Evolutionary conservation across 1,140 invertebrate species (phyloP), one percentile per base, ranked within the genome.

Genomic region (Drosophila nikananu): DNA sequence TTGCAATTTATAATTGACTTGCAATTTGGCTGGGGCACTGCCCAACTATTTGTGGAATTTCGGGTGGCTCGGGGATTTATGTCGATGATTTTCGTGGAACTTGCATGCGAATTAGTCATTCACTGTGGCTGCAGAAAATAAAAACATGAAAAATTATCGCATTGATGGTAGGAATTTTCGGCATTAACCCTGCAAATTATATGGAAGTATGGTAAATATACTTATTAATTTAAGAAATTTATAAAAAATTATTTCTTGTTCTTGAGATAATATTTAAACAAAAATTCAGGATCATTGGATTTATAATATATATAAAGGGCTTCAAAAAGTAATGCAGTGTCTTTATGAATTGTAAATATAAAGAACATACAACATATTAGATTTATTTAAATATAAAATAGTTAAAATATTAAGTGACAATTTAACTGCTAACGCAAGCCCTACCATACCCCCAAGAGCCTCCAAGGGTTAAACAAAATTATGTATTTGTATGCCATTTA

Each of bases 1-100:
- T 72, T 89, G 86, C 86, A 89, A 89, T 89, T 89, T 90, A 90
- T 89, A 89, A 89, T 89, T 89, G 87, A 89, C 86, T 90, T 89
- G 86, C 86, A 89, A 90, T 89, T 89, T 89, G 86, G 78, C 78
- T 79, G 80, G 86, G 87, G 86, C 81, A 73, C 41, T 39, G 37
- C 41, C 57, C 35, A 70, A 86, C 86, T 91, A 86, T 90, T 80
- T 77, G 59, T 61, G 83, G 86, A 74, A 75, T 82, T 80, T 42
- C 19, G 23, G 30, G 67, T 42, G 21, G 60, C 41, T 35, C 25
- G 57, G 58, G 59, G 73, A 65, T 41, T 39, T 57, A 13, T 57
- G 54, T 39, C 37, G 58, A 61, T 30, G 60, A 57, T 77, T 89
- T 90, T 90, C 86, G 78, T 77, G 86, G 86, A 90, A 90, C 86